Percentiles rank a stretch among this genome's conserved stretches.
phyloP scores from a whole-genome alignment of 2,888 invertebrate genomes.

The Limenitis camilla region DNA sequence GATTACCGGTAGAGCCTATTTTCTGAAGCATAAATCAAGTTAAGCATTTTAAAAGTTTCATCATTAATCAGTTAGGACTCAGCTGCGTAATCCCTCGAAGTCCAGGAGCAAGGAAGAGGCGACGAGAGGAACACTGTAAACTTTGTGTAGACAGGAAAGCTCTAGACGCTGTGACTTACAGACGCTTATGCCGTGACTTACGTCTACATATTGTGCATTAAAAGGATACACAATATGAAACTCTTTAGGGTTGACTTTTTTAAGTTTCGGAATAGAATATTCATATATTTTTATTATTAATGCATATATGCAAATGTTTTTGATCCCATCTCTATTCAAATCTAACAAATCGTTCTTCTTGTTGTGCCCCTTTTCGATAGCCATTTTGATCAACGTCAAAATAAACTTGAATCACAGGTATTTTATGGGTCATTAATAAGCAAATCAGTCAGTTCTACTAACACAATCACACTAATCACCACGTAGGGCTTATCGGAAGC shows the following conservation, averaged over 20 bases:
- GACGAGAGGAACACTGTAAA: constrained; percentile 18
- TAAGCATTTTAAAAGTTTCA: constrained; percentile 38
- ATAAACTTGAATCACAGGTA: not conserved
- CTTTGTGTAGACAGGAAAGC: constrained; percentile 7
- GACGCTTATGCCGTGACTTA: constrained; percentile 6
- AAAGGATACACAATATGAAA: constrained; percentile 10
- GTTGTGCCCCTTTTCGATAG: too few species aligned
- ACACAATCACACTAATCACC: constrained; percentile 25
- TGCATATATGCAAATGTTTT: too few species aligned
- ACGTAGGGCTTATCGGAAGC: constrained; percentile 25
- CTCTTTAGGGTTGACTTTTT: constrained; percentile 9
- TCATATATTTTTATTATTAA: not conserved
- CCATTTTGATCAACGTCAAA: not conserved
- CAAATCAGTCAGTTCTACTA: constrained; percentile 15
- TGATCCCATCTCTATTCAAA: too few species aligned
- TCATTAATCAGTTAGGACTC: constrained; percentile 54
- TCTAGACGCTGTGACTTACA: constrained; percentile 4
- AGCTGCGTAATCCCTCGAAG: constrained; percentile 48
- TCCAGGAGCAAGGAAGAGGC: constrained; percentile 32
- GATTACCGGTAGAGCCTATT: constrained; percentile 28
- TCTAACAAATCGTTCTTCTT: too few species aligned
- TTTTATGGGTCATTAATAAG: constrained; percentile 11
- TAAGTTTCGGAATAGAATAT: not conserved
- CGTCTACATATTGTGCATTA: constrained; percentile 4
- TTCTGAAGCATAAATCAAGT: constrained; percentile 36